Evolutionary conservation across 2,888 invertebrate genomes (phyloP).

Genomic region (Subacronicta megacephala): DNA sequence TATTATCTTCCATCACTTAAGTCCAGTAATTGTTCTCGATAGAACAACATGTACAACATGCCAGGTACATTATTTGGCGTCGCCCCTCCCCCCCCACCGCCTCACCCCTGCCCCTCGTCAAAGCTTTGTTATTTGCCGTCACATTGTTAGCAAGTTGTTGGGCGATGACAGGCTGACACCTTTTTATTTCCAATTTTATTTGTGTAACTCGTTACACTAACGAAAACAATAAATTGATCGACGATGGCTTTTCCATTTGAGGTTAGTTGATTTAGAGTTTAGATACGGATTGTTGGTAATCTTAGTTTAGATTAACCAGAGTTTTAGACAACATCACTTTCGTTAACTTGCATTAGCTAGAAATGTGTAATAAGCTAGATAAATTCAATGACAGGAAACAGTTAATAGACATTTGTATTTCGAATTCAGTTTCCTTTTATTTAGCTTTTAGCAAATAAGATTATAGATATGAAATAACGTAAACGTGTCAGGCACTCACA

Average conservation of each 20-base stretch:
- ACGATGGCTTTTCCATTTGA: conserved; percentile 15
- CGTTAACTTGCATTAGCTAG: too few species aligned
- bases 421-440: too few species aligned
- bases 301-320: not conserved
- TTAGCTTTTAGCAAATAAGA: too few species aligned
- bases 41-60: conserved; percentile 47
- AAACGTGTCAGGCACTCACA: too few species aligned
- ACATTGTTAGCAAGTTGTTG: conserved; percentile 60
- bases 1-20: conserved; percentile 22
- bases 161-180: conserved; percentile 58
- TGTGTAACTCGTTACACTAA: conserved; percentile 58
- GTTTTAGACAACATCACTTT: too few species aligned
- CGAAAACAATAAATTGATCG: conserved; percentile 61
- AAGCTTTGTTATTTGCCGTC: conserved; percentile 61
- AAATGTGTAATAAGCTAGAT: too few species aligned
- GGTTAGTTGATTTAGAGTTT: conserved; percentile 16
- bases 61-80: conserved; percentile 44
- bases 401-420: too few species aligned
- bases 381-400: too few species aligned
- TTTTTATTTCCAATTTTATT: conserved; percentile 60
- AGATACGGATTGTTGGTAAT: not conserved
- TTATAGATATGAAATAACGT: too few species aligned
- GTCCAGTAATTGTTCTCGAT: conserved; percentile 39
- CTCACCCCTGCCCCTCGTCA: conserved; percentile 42
- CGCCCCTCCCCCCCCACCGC: not conserved